Evolutionary conservation across 2,888 invertebrate species (phyloP), one percentile per base, ranked within the genome.

Genomic region (Cantharis rufa): DNA sequence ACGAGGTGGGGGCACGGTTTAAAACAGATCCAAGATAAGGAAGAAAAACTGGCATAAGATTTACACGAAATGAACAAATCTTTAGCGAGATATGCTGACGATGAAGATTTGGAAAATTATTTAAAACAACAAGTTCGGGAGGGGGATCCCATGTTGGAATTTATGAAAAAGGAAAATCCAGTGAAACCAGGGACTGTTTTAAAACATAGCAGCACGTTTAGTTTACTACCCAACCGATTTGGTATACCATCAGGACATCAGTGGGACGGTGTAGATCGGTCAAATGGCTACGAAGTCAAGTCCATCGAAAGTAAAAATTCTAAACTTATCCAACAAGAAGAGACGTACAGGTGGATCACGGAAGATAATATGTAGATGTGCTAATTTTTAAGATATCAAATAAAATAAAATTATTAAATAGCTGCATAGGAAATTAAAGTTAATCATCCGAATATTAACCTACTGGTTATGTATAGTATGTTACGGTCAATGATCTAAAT

Each of bases 231-330:
- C 13, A 99, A 99, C 89, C 92, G 99, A 1, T 99, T 94, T 89
- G 93, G 93, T 77, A 96, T 99, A 72, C 89, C 91, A 10, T 99
- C 99, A 0, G 99, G 99, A 0, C 95, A 97, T 88, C 91, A 98
- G 13, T 99, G 99, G 99, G 99, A 99, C 86, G 99, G 99, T 0
- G 98, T 99, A 0, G 97, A 99, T 88, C 90, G 99, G 18, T 98
- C 98, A 5, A 99, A 95, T 88, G 99, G 98, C 0, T 99, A 97
- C 86, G 99, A 99, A 87, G 94, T 93, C 84, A 94, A 95, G 84
- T 94, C 94, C 91, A 96, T 98, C 85, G 92, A 93, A n/a, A 90
- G 92, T 11, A 92, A 92, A 81, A 96, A 93, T 86, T 91, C 93
- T 18, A 91, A 90, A 81, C 92, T 92, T 81, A 97, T 98, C 0